Evolutionary conservation across 2,797 vertebrate species (phyloP).

Genomic region (Setipinna tenuifilis): DNA sequence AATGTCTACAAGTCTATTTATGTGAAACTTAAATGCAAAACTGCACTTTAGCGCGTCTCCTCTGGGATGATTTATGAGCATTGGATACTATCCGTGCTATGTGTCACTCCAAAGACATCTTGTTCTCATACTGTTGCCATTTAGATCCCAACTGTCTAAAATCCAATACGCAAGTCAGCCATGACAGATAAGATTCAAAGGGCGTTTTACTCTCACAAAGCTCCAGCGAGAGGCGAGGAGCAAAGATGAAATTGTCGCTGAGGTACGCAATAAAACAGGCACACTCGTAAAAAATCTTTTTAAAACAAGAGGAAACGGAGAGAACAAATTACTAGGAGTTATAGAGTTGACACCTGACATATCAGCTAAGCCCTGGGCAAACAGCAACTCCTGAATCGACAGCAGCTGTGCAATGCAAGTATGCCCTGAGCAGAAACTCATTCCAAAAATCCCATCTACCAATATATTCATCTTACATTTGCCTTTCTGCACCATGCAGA

Average conservation of each 20-base stretch:
- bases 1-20: neutral
- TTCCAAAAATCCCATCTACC: neutral
- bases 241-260: constrained; percentile 22
- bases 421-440: neutral
- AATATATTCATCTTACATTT: neutral
- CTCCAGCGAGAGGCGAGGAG: neutral
- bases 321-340: constrained; percentile 14
- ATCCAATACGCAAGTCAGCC: neutral
- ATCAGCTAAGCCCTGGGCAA: constrained; percentile 15
- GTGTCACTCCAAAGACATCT: constrained; percentile 10
- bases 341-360: constrained; percentile 8
- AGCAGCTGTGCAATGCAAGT: neutral
- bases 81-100: neutral
- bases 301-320: neutral
- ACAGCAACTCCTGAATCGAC: neutral
- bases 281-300: constrained; percentile 13
- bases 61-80: constrained; percentile 12
- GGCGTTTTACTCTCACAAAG: neutral
- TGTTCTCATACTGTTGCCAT: constrained; percentile 25
- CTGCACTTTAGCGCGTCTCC: neutral
- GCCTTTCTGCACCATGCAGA: neutral
- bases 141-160: constrained; percentile 15
- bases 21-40: neutral
- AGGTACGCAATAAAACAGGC: constrained; percentile 8
- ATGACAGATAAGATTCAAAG: constrained; percentile 7